Evolutionary conservation across 2,888 invertebrate genomes (phyloP), one percentile per base, ranked within the genome.

Genomic region (Andrena camellia): DNA sequence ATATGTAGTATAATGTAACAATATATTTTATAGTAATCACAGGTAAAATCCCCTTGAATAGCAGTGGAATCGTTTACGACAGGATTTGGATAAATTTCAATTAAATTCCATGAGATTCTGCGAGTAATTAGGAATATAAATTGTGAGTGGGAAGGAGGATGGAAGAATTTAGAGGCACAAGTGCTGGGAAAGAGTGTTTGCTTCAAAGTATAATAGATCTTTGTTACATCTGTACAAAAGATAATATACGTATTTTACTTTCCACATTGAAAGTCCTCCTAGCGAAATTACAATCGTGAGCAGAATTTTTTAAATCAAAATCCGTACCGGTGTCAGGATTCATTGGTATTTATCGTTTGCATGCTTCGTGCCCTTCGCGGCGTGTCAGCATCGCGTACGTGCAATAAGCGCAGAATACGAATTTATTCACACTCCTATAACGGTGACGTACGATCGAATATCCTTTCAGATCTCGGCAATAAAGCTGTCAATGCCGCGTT

Each of bases 401-500:
- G 13, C 35, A 33, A 35, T 60, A 31, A 52, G 35, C 29, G 26
- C 42, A 33, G 57, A 75, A 81, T 59, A 68, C 67, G 17, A 57
- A 77, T 82, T 77, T 77, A 77, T 68, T 69, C 68, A 60, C 42
- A 50, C 64, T 48, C 33, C 26, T 63, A 31, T 59, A 60, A 54
- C 35, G 20, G 54, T 29, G 62, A 71, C 60, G 20, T 76, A 70
- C 35, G 50, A 48, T 64, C 72, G 68, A 59, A 60, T 72, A 71
- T 83, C 71, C 77, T 83, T 83, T 83, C 71, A 68, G 67, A 72
- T 52, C 71, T 23, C 42, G 20, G 59, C 67, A 59, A 81, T 76
- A 76, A 71, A 76, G 67, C 81, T 68, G 81, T 81, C 82, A 81
- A 52, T 82, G 81, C 68, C 82, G 57, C 62, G 50, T 59, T 68